Conservation (phyloP, 2,888 invertebrate genomes). For the Pheosia tremula region DNA sequence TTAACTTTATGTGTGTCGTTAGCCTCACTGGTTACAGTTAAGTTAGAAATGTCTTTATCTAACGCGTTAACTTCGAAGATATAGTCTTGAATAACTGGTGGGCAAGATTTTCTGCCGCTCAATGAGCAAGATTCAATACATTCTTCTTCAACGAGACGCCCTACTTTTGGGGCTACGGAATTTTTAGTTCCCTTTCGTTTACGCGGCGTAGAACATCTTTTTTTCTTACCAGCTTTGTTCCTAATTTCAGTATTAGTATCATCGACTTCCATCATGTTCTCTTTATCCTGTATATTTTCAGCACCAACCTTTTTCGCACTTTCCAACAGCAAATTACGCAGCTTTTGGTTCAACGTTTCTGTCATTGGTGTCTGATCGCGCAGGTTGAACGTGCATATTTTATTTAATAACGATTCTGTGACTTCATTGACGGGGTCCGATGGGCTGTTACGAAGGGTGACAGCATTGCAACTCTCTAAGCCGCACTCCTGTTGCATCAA, state of each 20-base stretch:
- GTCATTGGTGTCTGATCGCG: constrained; percentile 51
- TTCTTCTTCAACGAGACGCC: constrained; percentile 61
- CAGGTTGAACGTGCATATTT: constrained; percentile 52
- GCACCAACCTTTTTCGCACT: constrained; percentile 62
- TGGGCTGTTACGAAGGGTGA: constrained; percentile 23
- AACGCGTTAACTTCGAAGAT: constrained; percentile 29
- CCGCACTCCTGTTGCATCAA: constrained; percentile 64
- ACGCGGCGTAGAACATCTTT: constrained; percentile 64
- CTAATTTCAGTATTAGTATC: constrained; percentile 18
- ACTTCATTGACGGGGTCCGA: constrained; percentile 26
- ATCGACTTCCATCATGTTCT: constrained; percentile 38
- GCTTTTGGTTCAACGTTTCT: constrained; percentile 60
- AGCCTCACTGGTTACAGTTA: constrained; percentile 12
- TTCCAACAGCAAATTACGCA: constrained; percentile 64
- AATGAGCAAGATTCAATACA: constrained; percentile 56
- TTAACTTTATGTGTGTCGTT: constrained; percentile 40
- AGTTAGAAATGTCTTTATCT: constrained; percentile 28
- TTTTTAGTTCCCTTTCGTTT: constrained; percentile 48
- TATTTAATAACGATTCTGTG: constrained; percentile 56
- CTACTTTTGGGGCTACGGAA: constrained; percentile 40
- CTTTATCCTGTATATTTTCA: constrained; percentile 23
- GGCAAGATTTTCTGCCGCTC: constrained; percentile 61
- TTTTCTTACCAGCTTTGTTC: constrained; percentile 43
- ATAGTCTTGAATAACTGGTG: constrained; percentile 50
- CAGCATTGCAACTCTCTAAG: constrained; percentile 39